Percentiles rank a stretch among this genome's conserved stretches.
phyloP scores from a whole-genome alignment of 1,140 invertebrate species.

The Trinorchestia longiramus region DNA sequence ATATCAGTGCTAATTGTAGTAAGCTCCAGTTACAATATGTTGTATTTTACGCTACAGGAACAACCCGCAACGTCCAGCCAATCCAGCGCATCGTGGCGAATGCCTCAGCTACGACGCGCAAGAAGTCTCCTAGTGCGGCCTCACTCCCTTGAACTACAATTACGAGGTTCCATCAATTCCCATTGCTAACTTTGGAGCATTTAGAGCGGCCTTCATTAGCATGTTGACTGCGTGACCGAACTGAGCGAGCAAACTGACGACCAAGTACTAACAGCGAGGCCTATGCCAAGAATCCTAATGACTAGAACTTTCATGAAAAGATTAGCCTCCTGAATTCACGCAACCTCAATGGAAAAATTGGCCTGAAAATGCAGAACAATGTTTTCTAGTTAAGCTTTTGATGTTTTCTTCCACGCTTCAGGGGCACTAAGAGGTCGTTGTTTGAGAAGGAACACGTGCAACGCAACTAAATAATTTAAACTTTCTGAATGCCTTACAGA shows the following conservation, averaged over 20 bases:
- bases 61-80: neutral
- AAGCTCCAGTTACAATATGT: neutral
- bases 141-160: conserved; percentile 26
- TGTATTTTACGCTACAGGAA: neutral
- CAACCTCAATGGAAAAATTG: neutral
- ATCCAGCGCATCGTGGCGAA: neutral
- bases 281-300: conserved; percentile 8
- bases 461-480: neutral
- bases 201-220: conserved; percentile 35
- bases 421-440: neutral
- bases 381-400: neutral
- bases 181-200: conserved; percentile 32
- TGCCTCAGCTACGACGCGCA: neutral
- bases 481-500: neutral
- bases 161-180: conserved; percentile 35
- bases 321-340: neutral
- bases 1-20: too few species aligned
- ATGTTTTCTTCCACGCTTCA: neutral
- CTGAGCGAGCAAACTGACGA: conserved; percentile 22
- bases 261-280: neutral
- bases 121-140: neutral
- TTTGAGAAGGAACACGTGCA: neutral
- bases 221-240: conserved; percentile 31
- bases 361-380: neutral
- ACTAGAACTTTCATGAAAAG: neutral